phyloP scores from a whole-genome alignment of 2,113 vertebrate genomes.

The Microtus oregoni region DNA sequence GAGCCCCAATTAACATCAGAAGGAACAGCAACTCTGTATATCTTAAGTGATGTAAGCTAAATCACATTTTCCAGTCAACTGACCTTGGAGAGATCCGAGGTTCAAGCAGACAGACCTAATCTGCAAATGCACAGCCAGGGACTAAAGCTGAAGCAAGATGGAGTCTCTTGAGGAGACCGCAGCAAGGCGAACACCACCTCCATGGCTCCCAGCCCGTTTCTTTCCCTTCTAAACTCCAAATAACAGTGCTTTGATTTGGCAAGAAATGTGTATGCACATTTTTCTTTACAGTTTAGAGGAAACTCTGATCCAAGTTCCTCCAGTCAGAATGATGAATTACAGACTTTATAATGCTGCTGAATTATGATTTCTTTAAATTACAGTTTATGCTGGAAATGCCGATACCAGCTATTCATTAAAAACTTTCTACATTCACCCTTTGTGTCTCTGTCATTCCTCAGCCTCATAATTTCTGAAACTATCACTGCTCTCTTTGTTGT shows the following conservation, averaged over 20 bases:
- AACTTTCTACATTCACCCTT: constrained; percentile 66
- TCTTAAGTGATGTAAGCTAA: not conserved
- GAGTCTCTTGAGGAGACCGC: not conserved
- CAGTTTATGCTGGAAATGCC: constrained; percentile 64
- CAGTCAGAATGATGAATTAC: constrained; percentile 77
- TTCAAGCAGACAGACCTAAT: not conserved
- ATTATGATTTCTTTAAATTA: constrained; percentile 79
- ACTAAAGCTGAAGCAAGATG: not conserved
- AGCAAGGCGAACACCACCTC: fast-evolving
- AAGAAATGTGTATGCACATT: constrained; percentile 62
- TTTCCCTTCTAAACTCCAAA: constrained; percentile 57
- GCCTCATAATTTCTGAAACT: constrained; percentile 76
- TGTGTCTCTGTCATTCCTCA: constrained; percentile 72
- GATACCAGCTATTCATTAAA: constrained; percentile 74
- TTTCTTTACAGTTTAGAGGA: constrained; percentile 66
- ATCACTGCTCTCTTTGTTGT: constrained; percentile 65
- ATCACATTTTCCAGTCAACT: not conserved
- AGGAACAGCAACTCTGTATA: not conserved
- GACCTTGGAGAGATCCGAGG: not conserved
- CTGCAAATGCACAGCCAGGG: not conserved
- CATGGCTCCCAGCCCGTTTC: not conserved
- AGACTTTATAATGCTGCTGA: constrained; percentile 63
- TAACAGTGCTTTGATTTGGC: constrained; percentile 71
- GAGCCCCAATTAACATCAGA: not conserved
- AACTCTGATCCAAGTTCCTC: constrained; percentile 60